Evolutionary conservation across 2,113 vertebrate genomes (phyloP).

Genomic region (Butorides virescens): DNA sequence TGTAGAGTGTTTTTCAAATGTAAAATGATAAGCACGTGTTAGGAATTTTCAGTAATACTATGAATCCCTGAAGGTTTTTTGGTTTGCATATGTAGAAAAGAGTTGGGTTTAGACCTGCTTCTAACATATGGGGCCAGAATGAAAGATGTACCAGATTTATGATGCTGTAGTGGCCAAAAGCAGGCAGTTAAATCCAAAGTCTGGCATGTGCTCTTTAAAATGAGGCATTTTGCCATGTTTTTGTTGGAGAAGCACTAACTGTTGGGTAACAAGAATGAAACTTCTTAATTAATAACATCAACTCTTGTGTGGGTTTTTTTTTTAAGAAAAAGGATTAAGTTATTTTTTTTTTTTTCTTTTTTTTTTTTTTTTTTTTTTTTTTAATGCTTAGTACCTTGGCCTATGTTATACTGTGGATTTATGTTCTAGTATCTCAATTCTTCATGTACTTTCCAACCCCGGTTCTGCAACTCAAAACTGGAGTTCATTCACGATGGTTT

Average conservation of each 20-base stretch:
- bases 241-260: conserved; percentile 29
- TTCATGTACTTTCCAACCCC: background rate
- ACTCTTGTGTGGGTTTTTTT: background rate
- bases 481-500: conserved; percentile 26
- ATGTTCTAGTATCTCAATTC: background rate
- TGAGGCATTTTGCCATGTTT: conserved; percentile 40
- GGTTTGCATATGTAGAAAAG: background rate
- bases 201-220: background rate
- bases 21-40: background rate
- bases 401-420: background rate
- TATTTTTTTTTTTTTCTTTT: background rate
- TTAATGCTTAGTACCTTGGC: background rate
- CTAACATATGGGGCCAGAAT: background rate
- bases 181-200: background rate
- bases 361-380: background rate
- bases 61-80: background rate
- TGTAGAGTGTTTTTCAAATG: background rate
- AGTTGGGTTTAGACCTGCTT: background rate
- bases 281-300: conserved; percentile 46
- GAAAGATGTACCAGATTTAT: background rate
- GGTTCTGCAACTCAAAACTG: background rate
- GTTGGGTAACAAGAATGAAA: conserved; percentile 1
- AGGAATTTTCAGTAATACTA: background rate
- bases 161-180: background rate
- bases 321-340: background rate